phyloP scores from a whole-genome alignment of 2,888 invertebrate species.

The Lasioglossum calceatum region DNA sequence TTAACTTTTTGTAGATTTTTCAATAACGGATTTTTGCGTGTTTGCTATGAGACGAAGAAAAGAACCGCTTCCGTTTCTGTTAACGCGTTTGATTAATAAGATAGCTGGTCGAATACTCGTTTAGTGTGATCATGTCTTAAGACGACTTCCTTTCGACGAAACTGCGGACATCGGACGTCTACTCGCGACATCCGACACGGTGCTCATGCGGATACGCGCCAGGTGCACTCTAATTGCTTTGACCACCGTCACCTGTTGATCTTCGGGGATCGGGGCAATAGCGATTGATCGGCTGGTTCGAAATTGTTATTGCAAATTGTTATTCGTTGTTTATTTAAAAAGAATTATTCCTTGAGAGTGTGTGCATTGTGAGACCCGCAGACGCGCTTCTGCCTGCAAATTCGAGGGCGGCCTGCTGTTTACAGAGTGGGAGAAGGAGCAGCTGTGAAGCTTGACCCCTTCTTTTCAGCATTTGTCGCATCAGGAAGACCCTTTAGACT shows the following conservation, averaged over 20 bases:
- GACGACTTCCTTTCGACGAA: not conserved
- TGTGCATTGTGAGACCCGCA: not conserved
- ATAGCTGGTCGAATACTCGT: not conserved
- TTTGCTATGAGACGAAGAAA: not conserved
- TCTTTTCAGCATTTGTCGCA: conserved; percentile 51
- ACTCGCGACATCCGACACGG: conserved; percentile 7
- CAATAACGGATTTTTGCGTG: not conserved
- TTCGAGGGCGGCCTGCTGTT: conserved; percentile 40
- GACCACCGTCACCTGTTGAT: conserved; percentile 47
- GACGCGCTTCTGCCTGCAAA: conserved; percentile 35
- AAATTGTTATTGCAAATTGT: not conserved
- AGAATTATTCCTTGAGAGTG: not conserved
- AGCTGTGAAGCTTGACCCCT: conserved; percentile 54
- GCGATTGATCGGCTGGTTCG: not conserved
- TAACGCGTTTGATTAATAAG: not conserved
- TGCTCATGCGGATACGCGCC: conserved; percentile 22
- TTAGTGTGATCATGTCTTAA: not conserved
- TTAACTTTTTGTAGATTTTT: not conserved
- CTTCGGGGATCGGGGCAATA: conserved; percentile 37
- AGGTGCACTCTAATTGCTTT: conserved; percentile 48
- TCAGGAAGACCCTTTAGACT: conserved; percentile 23
- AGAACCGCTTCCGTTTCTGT: not conserved
- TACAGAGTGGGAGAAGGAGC: conserved; percentile 24
- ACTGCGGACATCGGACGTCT: not conserved
- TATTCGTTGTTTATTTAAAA: not conserved